Base-by-base conservation (phyloP, 2,888 invertebrate genomes). In the Cyclophora punctaria region DNA sequence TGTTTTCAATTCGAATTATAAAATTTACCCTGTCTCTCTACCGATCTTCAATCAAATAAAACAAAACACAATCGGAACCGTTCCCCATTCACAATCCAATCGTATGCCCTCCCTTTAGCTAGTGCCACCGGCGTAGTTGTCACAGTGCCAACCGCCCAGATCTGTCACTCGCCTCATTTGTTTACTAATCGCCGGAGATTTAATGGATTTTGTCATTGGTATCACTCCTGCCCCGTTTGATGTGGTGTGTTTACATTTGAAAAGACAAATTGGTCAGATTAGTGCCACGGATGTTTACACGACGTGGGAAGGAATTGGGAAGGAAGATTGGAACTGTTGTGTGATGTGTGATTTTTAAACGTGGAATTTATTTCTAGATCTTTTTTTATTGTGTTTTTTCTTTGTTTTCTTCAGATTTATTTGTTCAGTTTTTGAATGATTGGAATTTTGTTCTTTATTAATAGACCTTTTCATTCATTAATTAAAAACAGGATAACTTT, bases 201-300 rank as follows among this genome's bases (percentile, higher is more conserved):
- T 86, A 87, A 88, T 87, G 86, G 85, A 84, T 78, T 83, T 83
- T 83, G 84, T 87, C 85, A 85, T 83, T 85, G 82, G 60, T 64
- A 67, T 51, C 45, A 52, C 49, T 44, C 20, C 44, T 20, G 44
- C 65, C 66, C 65, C 76, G 77, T 84, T 83, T 86, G 84, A 84
- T 81, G 80, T 83, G 75, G 73, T 70, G 64, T 79, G 78, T 83
- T 83, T 80, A 78, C 75, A 71, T 78, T 73, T 56, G 61, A 65
- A 64, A 78, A 81, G 81, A 83, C 80, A 80, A 80, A 82, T 80
- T 71, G 74, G 62, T 59, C 34, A 48, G 56, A 53, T 59, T 56
- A 50, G 52, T 51, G 50, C 48, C 46, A 37, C 61, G 61, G 59
- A 61, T 61, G 61, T 59, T 59, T 53, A 57, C 54, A 20, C 20